Base-by-base conservation (phyloP, 1,140 invertebrate genomes). In the Piezodorus guildinii region DNA sequence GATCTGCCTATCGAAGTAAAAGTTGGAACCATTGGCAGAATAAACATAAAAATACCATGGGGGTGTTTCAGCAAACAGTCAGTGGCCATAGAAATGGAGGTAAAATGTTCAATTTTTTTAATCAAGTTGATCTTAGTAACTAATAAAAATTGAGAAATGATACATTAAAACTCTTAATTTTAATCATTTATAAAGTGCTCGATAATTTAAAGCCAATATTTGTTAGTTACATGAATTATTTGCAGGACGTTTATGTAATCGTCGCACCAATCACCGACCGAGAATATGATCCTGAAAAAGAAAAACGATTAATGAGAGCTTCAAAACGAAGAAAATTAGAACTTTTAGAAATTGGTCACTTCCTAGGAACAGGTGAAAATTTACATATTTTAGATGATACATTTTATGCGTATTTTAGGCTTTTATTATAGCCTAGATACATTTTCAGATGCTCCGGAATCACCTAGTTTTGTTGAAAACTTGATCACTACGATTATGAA, bases 1-100 rank as follows among this genome's bases (percentile, higher is more conserved):
- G 84, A 87, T 71, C 74, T 90, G 64, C 88, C 87, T 8, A 85
- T 91, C 64, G 87, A 87, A 77, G 86, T 91, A 25, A 86, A 87
- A 75, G 83, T 84, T 62, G 87, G 88, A 59, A 81, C 84, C 19
- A 82, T 90, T 64, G 87, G 87, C 44, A 85, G 84, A 73, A 81
- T 90, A 67, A 82, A 79, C 54, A 74, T 90, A 1, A 83, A 85
- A 72, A 89, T 91, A 73, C 88, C 87, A 68, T 90, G 87, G 88
- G 81, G 81, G 2, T 81, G 81, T 34, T 75, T 90, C 2, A 87
- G 85, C 72, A 81, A 79, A 12, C 81, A 87, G 69, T 82, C 85
- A 0, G 80, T 87, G 16, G 72, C 84, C 0, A 76, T 86, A 14
- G 80, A 82, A 67, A 79, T 88, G 19, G 86, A 90, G 73, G 78